Evolutionary conservation across 2,888 invertebrate genomes (phyloP).

Genomic region (Seira ritae): DNA sequence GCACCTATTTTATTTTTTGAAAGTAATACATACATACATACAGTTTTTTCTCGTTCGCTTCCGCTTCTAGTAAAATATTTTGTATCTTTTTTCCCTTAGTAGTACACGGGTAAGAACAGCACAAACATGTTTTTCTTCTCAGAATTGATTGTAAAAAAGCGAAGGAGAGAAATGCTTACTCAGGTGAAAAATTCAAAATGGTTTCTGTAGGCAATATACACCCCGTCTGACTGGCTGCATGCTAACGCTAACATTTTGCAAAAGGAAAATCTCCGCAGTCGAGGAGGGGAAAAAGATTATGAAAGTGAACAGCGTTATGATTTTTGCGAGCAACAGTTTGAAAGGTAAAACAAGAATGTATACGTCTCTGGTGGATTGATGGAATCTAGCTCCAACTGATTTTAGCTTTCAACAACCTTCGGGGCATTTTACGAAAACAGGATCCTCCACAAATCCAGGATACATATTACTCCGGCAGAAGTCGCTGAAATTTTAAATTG

Average conservation of each 20-base stretch:
- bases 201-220: slow-evolving; percentile 3
- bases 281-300: background rate
- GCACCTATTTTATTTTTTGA: too few species aligned
- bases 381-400: background rate
- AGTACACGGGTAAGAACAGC: background rate
- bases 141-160: slow-evolving; percentile 4
- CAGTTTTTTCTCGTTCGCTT: background rate
- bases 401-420: background rate
- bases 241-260: background rate
- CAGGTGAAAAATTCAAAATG: slow-evolving; percentile 15
- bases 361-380: slow-evolving; percentile 2
- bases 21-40: too few species aligned
- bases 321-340: slow-evolving; percentile 9
- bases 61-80: background rate
- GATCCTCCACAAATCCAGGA: too few species aligned
- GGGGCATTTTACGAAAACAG: background rate
- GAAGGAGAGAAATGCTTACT: background rate
- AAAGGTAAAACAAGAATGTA: slow-evolving; percentile 4
- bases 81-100: too few species aligned
- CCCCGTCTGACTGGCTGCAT: background rate
- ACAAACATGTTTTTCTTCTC: slow-evolving; percentile 10
- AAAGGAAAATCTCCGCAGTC: background rate
- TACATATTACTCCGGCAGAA: too few species aligned
- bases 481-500: too few species aligned
- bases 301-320: slow-evolving; percentile 13